Percentiles rank a stretch among this genome's conserved stretches.
Evolutionary conservation across 2,888 invertebrate species (phyloP).

Genomic region (Cheilosia grossa): DNA sequence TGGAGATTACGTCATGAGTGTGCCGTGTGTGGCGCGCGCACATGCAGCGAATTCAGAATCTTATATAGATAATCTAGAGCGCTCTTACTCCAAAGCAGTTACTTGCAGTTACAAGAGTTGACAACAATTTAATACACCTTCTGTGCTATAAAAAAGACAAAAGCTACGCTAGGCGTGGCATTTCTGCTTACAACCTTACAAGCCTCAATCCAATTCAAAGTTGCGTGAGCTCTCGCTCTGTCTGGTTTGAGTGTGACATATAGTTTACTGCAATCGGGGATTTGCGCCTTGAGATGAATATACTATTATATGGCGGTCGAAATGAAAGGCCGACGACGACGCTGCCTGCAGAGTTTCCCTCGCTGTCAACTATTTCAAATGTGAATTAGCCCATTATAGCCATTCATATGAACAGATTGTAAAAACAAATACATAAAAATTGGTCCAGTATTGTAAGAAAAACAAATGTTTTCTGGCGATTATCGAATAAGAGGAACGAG

Average conservation of each 20-base stretch:
- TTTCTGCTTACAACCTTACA: neutral
- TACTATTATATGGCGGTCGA: conserved; percentile 20
- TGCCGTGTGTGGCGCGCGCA: conserved; percentile 20
- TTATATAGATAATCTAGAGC: conserved; percentile 48
- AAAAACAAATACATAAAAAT: too few relatives aligned
- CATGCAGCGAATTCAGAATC: conserved; percentile 58
- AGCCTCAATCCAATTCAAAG: conserved; percentile 33
- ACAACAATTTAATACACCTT: conserved; percentile 70
- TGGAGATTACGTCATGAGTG: conserved; percentile 34
- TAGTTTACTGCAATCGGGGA: neutral
- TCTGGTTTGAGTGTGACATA: neutral
- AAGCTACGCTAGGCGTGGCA: conserved; percentile 62
- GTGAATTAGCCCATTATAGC: conserved; percentile 49
- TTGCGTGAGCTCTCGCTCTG: conserved; percentile 50
- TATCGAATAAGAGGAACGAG: too few relatives aligned
- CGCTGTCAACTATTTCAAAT: conserved; percentile 45
- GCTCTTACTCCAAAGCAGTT: conserved; percentile 39
- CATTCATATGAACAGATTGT: conserved; percentile 26
- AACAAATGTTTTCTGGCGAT: too few relatives aligned
- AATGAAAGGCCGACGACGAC: conserved; percentile 40
- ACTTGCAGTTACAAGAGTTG: conserved; percentile 58
- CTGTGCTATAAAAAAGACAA: conserved; percentile 57
- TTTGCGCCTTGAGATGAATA: conserved; percentile 46
- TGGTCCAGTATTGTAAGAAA: too few relatives aligned
- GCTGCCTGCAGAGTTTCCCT: conserved; percentile 18